Evolutionary conservation across 2,113 vertebrate genomes (phyloP).

Genomic region (Elachura formosa): DNA sequence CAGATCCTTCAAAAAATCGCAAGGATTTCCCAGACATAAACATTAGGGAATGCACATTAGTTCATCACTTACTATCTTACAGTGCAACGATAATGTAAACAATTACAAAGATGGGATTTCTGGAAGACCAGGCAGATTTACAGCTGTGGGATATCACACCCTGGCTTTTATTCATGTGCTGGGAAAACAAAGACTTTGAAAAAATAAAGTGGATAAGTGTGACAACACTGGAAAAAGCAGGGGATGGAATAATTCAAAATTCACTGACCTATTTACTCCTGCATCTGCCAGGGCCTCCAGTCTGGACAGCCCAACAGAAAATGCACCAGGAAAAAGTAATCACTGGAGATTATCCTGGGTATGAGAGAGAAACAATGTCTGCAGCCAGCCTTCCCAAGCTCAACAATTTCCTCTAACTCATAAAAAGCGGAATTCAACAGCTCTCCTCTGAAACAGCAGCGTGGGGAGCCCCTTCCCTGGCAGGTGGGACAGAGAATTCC

Average conservation of each 20-base stretch:
- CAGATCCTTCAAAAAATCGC: background rate
- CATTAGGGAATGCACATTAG: background rate
- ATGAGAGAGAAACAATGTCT: background rate
- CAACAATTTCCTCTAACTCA: background rate
- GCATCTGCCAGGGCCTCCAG: background rate
- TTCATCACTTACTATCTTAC: background rate
- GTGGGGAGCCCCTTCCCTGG: background rate
- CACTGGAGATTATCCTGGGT: background rate
- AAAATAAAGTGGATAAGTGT: background rate
- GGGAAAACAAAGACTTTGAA: background rate
- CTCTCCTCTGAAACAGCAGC: background rate
- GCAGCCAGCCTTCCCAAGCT: background rate
- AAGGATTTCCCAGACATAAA: background rate
- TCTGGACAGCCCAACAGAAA: background rate
- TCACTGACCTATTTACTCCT: slow-evolving; percentile 14
- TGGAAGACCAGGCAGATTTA: background rate
- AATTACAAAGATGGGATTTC: background rate
- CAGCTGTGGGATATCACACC: background rate
- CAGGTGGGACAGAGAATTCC: background rate
- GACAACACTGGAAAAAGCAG: background rate
- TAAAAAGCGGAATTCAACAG: background rate
- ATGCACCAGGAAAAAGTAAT: slow-evolving; percentile 28
- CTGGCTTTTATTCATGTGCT: slow-evolving; percentile 34
- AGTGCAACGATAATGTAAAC: background rate
- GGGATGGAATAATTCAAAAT: background rate